Conservation (phyloP, 2,113 vertebrate species). For the Bubalus kerabau region DNA sequence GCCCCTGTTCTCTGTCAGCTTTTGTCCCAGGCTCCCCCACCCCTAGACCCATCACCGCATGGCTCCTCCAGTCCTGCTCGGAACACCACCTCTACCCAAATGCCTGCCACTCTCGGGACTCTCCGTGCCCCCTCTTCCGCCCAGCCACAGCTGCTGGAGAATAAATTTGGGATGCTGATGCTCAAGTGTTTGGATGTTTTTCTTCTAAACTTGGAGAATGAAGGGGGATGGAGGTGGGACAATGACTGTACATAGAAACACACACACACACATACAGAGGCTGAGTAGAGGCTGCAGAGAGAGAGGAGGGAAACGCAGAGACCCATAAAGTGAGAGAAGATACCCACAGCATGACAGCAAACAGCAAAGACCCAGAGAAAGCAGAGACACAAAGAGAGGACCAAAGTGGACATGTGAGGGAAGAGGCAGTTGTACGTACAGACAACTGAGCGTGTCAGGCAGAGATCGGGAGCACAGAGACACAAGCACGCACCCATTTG, state of each 20-base stretch:
- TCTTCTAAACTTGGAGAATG: constrained; percentile 31
- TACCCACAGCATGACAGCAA: background rate
- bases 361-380: too few species aligned
- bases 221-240: background rate
- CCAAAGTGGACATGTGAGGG: background rate
- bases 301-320: accelerated
- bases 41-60: background rate
- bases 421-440: background rate
- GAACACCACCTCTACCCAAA: background rate
- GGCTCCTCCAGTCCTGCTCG: constrained; percentile 50
- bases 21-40: background rate
- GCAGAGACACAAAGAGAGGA: too few species aligned
- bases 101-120: constrained; percentile 42
- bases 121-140: background rate
- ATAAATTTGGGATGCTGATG: constrained; percentile 72
- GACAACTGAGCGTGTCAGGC: background rate
- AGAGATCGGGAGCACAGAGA: background rate
- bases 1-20: background rate
- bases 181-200: constrained; percentile 55
- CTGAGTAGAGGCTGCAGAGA: background rate
- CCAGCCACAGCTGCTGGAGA: constrained; percentile 63
- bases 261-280: background rate
- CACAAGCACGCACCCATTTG: background rate
- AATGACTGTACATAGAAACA: background rate
- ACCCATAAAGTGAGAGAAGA: background rate